Base-by-base conservation (phyloP, 2,888 invertebrate species). In the Cephus rjabovi region DNA sequence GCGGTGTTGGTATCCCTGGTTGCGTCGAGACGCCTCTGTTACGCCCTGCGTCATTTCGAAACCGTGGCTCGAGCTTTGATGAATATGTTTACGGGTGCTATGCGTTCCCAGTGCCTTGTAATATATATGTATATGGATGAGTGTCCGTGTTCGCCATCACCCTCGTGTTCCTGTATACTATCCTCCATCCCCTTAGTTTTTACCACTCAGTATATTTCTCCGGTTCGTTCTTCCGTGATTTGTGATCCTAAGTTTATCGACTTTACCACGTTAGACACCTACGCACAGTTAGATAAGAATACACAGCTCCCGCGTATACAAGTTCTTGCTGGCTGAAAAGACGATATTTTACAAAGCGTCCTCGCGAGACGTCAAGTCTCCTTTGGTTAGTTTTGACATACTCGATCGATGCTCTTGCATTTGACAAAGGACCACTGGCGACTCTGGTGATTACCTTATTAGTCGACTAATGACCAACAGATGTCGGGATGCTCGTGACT, bases 61-160 rank as follows among this genome's bases (percentile, higher is more conserved):
- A 56, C 23, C 23, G 56, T 56, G 56, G 9, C 9, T 56, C 56
- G 23, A 56, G 56, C 31, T 71, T 71, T 71, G 71, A 71, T 71
- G 71, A 31, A 75, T 76, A 76, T 77, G 77, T 77, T 77, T 77
- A 77, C 77, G 40, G 56, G 74, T 77, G 70, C 73, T 74, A 56
- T 23, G 2, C 56, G 23, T 23, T 9, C 56, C 9, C 23, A 23
- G 56, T 56, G 56, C 15, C 56, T 56, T 23, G 6, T 23, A 40
- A 6, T 40, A 56, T 56, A 56, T 1, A 23, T 4, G 6, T 23
- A 56, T 56, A 9, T 56, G 15, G 15, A 56, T 23, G 9, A 56
- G 23, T 23, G 23, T 40, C 4, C 15, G 40, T 56, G 40, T 23
- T 56, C 56, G 2, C 23, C 23, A 9, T 23, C 56, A 56, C 56